phyloP scores from a whole-genome alignment of 2,113 vertebrate genomes.

The Sakesphorus luctuosus region DNA sequence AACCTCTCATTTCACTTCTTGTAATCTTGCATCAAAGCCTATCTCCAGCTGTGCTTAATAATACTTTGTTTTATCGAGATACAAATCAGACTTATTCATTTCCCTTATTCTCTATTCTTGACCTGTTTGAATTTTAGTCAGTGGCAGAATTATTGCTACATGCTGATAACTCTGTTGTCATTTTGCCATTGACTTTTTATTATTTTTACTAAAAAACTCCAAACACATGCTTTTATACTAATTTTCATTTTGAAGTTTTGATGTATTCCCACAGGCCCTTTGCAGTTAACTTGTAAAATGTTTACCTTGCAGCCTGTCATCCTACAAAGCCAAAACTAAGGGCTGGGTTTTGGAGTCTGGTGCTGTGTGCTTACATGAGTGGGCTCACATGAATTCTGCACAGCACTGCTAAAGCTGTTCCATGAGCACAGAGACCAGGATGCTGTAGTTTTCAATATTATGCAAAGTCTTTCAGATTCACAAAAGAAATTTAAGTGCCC shows the following conservation, averaged over 20 bases:
- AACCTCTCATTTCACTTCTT: not conserved
- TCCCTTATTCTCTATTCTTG: constrained; percentile 42
- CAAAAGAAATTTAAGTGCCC: not conserved
- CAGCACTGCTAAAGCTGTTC: not conserved
- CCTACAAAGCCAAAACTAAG: not conserved
- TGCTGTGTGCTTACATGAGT: not conserved
- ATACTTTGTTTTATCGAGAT: constrained; percentile 50
- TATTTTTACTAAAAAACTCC: not conserved
- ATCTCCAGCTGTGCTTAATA: constrained; percentile 55
- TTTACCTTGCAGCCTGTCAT: not conserved
- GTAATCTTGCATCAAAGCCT: constrained; percentile 48
- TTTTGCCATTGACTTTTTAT: constrained; percentile 16
- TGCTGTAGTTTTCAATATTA: not conserved
- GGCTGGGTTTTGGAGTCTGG: not conserved
- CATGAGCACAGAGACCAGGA: not conserved
- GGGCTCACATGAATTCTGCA: not conserved
- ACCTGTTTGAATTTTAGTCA: constrained; percentile 46
- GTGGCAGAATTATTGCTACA: constrained; percentile 29
- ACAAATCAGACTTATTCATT: constrained; percentile 35
- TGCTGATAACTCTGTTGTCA: constrained; percentile 24
- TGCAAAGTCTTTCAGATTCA: not conserved
- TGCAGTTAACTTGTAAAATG: not conserved
- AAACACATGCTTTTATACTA: not conserved
- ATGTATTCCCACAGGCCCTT: not conserved
- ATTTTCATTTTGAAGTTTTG: not conserved